Evolutionary conservation across 2,113 vertebrate genomes (phyloP).

Genomic region (Daubentonia madagascariensis): DNA sequence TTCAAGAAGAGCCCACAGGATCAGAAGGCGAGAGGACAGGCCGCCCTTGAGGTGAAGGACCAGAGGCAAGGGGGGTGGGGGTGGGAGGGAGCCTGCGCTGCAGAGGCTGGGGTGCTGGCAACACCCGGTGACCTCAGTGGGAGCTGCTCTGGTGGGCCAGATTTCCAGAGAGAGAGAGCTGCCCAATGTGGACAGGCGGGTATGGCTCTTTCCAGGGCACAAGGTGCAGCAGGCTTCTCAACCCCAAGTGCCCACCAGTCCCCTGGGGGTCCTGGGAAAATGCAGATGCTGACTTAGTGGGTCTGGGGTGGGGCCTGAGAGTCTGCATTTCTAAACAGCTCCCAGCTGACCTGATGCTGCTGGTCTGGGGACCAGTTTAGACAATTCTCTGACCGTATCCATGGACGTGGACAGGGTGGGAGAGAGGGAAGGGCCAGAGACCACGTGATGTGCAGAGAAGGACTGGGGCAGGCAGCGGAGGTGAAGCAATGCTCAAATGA

Average conservation of each 20-base stretch:
- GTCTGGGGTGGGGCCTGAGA: background rate
- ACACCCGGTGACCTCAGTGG: background rate
- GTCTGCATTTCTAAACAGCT: background rate
- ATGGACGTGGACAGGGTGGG: background rate
- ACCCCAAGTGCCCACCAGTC: accelerated
- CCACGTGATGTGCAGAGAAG: background rate
- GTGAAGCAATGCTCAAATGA: accelerated
- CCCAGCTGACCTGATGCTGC: background rate
- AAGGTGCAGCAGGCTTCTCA: background rate
- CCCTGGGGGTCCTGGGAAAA: background rate
- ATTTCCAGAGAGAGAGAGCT: background rate
- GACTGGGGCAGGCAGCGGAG: background rate
- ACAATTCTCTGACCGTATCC: background rate
- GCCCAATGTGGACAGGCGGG: background rate
- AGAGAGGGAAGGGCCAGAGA: background rate
- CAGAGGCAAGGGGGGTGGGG: too few species aligned
- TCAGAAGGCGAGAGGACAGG: background rate
- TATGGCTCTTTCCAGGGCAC: background rate
- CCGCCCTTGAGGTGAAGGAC: too few species aligned
- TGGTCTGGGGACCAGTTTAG: background rate
- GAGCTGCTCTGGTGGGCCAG: background rate
- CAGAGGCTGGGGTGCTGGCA: background rate
- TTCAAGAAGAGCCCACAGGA: background rate
- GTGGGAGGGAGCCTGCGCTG: background rate
- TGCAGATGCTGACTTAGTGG: background rate